Conservation (phyloP, 2,888 invertebrate species). For the Cheilosia soror region DNA sequence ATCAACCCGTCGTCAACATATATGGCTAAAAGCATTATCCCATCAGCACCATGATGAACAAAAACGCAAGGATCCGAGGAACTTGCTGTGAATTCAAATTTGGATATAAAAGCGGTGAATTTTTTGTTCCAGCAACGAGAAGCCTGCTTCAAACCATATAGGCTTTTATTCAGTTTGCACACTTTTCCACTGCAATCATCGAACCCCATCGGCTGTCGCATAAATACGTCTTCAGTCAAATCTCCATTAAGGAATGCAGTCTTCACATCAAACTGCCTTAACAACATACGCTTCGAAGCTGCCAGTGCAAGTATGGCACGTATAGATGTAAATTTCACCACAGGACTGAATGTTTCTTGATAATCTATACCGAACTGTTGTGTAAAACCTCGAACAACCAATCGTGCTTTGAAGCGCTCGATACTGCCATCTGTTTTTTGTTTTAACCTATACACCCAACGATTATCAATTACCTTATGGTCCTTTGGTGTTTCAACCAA, state of each 20-base stretch:
- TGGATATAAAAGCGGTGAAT: constrained; percentile 74
- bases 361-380: constrained; percentile 75
- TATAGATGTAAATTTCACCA: constrained; percentile 77
- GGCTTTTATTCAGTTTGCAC: constrained; percentile 71
- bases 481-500: constrained; percentile 54
- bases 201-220: constrained; percentile 68
- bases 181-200: constrained; percentile 68
- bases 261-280: constrained; percentile 73
- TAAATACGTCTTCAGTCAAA: constrained; percentile 64
- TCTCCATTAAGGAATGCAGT: constrained; percentile 75
- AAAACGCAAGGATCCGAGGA: constrained; percentile 78
- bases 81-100: constrained; percentile 75
- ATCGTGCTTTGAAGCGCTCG: constrained; percentile 63
- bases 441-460: constrained; percentile 74
- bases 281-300: constrained; percentile 56
- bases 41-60: constrained; percentile 43
- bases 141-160: constrained; percentile 77
- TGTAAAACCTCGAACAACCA: constrained; percentile 71
- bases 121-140: constrained; percentile 74
- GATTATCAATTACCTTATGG: constrained; percentile 61
- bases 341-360: constrained; percentile 77
- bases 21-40: constrained; percentile 73
- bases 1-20: constrained; percentile 78
- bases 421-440: constrained; percentile 22
- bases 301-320: constrained; percentile 72